These are phyloP conservation scores for Pseudorectes ferrugineus DNA, from an alignment of 2,113 vertebrate species.

Conservation along the genomic window DNA sequence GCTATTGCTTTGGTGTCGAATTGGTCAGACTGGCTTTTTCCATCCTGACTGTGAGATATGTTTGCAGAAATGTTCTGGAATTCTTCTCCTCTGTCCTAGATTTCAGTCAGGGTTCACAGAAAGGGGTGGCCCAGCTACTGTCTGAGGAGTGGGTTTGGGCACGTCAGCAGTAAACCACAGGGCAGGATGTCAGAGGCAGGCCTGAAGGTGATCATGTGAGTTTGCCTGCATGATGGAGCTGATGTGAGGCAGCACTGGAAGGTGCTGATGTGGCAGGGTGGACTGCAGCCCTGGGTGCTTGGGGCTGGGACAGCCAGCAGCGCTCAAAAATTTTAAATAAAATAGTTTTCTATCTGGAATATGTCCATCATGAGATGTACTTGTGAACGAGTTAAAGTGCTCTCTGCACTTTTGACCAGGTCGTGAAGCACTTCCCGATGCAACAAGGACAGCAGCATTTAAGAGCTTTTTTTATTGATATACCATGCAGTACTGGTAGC, in stretches of 20 bases:
- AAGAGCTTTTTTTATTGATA: neutral
- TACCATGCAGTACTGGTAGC: neutral
- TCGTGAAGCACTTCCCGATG: neutral
- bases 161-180: neutral
- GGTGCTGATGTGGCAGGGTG: neutral
- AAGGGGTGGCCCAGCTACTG: neutral
- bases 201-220: fast-evolving
- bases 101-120: neutral
- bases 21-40: neutral
- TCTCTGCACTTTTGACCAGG: neutral
- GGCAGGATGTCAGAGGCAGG: neutral
- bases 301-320: neutral
- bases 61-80: neutral
- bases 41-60: neutral
- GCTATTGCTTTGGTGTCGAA: neutral
- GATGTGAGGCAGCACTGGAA: neutral
- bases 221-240: neutral
- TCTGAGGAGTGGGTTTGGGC: neutral
- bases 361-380: neutral
- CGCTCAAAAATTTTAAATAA: neutral
- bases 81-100: neutral
- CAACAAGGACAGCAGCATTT: neutral
- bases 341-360: neutral
- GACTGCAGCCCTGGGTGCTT: fast-evolving
- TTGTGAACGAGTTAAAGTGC: neutral